Evolutionary conservation across 2,888 invertebrate genomes (phyloP), one percentile per base, ranked within the genome.

Genomic region (Heliconius sara): DNA sequence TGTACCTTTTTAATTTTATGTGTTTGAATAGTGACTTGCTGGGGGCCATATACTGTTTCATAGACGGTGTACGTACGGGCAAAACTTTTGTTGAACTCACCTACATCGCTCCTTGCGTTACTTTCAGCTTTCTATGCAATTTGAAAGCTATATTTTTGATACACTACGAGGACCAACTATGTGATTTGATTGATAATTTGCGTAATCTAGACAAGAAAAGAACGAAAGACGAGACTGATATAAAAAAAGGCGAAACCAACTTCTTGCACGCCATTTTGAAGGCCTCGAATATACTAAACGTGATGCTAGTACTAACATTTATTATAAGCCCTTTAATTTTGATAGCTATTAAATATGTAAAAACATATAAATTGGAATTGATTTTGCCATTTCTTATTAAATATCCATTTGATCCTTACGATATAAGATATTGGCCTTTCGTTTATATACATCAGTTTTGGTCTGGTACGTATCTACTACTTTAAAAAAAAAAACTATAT

Each of bases 381-480:
- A 63, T 88, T 25, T 76, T 92, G 27, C 93, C 92, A 0, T 91
- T 91, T 80, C 79, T 88, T 0, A 84, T 90, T 30, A 70, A 87
- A n/a, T 93, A 92, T 86, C 93, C 93, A 0, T 92, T 93, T 76
- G 87, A 93, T 84, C 80, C 88, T 16, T 88, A 85, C 57, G 86
- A 89, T 66, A 80, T 89, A 0, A 87, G 81, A 65, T 86, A 87
- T 73, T 93, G 89, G 88, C 93, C 92, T 1, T 88, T 88, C 76
- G 87, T 90, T 2, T 93, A 91, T 81, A 19, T 91, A 10, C 89
- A 89, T 76, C 93, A 93, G 81, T 80, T 89, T 79, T 90, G 90
- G 89, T 88, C 90, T 68, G 88, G 93, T 93, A 83, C 84, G 81
- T 77, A 52, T 66, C 22, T 60, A 1, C 4, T 52, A 52, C 0